Evolutionary conservation across 2,888 invertebrate genomes (phyloP), one percentile per base, ranked within the genome.

Genomic region (Dusona sp.): DNA sequence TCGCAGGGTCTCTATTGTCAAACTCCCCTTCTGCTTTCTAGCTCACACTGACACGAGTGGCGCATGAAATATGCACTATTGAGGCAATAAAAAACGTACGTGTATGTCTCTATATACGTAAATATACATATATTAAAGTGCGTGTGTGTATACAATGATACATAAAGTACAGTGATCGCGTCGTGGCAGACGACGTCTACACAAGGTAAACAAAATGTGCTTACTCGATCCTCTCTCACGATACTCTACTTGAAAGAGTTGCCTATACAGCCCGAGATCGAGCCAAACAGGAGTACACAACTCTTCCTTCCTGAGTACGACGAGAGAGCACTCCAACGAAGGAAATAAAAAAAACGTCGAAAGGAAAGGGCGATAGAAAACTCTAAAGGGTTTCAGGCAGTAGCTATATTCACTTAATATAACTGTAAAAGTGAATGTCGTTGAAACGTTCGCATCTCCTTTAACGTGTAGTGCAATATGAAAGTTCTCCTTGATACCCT

Each of bases 181-280:
- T 82, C 48, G 36, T 13, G 13, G 33, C 72, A 72, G 77, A 80
- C 61, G 78, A 80, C 61, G 78, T 80, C 77, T 80, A 61, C 42
- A n/a, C 36, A 80, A 80, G 74, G 84, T 80, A 77, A 84, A 84
- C 77, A 83, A 73, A 81, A 65, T 80, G 67, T 73, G 73, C 33
- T 77, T 19, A 25, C 68, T 75, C 83, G 33, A 68, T 70, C 79
- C 83, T 67, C 75, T 45, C 75, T 38, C 67, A 75, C 79, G 74
- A 68, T 61, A 79, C 81, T 74, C 85, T 67, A 81, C 74, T 80
- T 70, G 57, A 72, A 75, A 68, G 77, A 77, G 72, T 61, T 57
- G 79, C 74, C 51, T 65, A 42, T 38, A 72, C 38, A 54, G 29
- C 25, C 67, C 42, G 78, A 72, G 80, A 84, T 84, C 78, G 86